Evolutionary conservation across 1,140 invertebrate genomes (phyloP), one percentile per base, ranked within the genome.

Genomic region (Caenorhabditis remanei): DNA sequence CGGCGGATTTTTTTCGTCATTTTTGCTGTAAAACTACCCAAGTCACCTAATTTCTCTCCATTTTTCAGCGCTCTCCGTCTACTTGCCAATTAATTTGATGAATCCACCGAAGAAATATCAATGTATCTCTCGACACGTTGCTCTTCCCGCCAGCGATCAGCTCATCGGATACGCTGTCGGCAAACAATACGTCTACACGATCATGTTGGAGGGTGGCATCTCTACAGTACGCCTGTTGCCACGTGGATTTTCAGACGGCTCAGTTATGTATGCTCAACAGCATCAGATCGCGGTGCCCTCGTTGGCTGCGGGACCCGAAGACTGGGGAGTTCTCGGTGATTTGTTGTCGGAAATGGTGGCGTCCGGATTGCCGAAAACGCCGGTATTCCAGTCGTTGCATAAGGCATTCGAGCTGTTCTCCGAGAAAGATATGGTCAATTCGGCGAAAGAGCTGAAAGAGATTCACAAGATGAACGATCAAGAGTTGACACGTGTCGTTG

Each of bases 161-260:
- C 71, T 79, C n/a, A 48, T 79, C 9, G 71, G 63, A 67, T 67
- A 19, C 21, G 8, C 40, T 9, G 40, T 67, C 21, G 21, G 63
- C 24, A 40, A 32, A 67, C 24, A 32, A 40, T 67, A 67, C 21
- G 32, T 40, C 63, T 67, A 67, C 21, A 41, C 40, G 1, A 67
- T 67, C 19, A 32, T 67, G 24, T 32, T 67, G 13, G 63, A 67
- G 6, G 11, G 2, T 16, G 63, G 63, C 32, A 32, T 67, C 9
- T 67, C 63, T 79, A 79, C 71, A 14, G 14, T 79, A 46, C 71
- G 71, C 46, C 71, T 79, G 3, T 14, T 79, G n/a, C 71, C 71
- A 50, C 46, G 46, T 50, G 71, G 71, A 53, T 79, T 79, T n/a
- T n/a, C 71, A 32, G 71, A 79, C 9, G 46, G 71, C n/a, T 46